A percentile compares a stretch with the other conserved stretches of the same genome.
phyloP scores from a whole-genome alignment of 2,113 vertebrate species.

The Psilopogon haemacephalus region DNA sequence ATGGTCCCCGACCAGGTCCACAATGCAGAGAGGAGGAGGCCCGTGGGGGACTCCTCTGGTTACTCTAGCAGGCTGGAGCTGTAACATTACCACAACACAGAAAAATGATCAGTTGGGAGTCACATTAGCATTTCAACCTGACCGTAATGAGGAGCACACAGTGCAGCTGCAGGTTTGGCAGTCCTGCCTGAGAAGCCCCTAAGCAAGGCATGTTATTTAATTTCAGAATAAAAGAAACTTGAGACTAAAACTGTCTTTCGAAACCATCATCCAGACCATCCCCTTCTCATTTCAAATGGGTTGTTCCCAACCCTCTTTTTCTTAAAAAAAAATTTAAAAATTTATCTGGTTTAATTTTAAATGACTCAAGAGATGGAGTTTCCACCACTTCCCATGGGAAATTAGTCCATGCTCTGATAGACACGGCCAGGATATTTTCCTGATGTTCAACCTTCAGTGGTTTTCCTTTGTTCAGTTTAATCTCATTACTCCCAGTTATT shows the following conservation, averaged over 20 bases:
- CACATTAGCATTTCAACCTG: conserved; percentile 49
- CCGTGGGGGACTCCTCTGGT: neutral
- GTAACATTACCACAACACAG: neutral
- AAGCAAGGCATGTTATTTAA: conserved; percentile 9
- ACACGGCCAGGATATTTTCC: conserved; percentile 58
- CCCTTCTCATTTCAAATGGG: neutral
- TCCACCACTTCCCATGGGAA: conserved; percentile 62
- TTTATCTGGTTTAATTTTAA: conserved; percentile 63
- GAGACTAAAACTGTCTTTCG: neutral
- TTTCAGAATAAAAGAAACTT: conserved; percentile 14
- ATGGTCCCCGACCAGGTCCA: neutral
- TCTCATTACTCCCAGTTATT: conserved; percentile 63
- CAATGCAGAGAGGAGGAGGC: neutral
- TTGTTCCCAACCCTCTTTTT: neutral
- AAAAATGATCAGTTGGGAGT: neutral
- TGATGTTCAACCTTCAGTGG: conserved; percentile 59
- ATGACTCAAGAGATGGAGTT: conserved; percentile 60
- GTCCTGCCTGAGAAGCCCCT: neutral
- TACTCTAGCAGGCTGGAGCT: neutral
- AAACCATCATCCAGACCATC: neutral
- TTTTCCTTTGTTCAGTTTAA: conserved; percentile 70
- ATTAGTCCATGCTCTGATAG: conserved; percentile 68
- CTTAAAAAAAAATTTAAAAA: neutral
- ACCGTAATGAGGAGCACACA: neutral
- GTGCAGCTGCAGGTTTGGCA: conserved; percentile 44